Evolutionary conservation across 35 echinoderm and acorn worm species (phyloP).

Genomic region (Patiria miniata): DNA sequence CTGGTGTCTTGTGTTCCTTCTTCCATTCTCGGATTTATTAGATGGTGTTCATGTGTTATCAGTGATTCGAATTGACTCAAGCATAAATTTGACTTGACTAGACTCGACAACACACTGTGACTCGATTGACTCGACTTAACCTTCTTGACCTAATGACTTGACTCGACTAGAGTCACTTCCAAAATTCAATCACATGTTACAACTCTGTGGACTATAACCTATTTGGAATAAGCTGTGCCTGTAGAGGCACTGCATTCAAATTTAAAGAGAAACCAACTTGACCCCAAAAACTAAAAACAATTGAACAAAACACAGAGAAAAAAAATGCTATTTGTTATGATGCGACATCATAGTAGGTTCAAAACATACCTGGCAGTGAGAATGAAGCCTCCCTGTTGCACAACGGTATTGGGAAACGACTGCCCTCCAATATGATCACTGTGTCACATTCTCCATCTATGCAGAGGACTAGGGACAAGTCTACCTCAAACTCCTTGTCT

Average conservation of each 20-base stretch:
- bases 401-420: constrained; percentile 20
- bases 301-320: background rate
- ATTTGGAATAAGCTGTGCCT: no score
- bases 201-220: no score
- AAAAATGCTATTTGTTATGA: background rate
- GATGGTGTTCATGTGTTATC: no score
- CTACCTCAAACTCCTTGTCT: constrained; percentile 1
- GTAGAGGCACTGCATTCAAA: no score
- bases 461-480: background rate
- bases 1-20: background rate
- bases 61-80: no score
- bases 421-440: background rate
- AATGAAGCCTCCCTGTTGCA: background rate
- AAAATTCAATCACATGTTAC: no score
- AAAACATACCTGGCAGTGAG: background rate
- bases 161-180: no score
- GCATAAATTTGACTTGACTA: background rate
- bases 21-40: background rate
- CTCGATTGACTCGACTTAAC: background rate
- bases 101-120: background rate
- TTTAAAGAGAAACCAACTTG: no score
- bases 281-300: no score
- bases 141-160: no score
- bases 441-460: constrained; percentile 21
- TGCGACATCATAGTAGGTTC: no score